These are phyloP conservation scores for Philereme vetulata DNA, from an alignment of 2,888 invertebrate genomes.

Conservation along the genomic window DNA sequence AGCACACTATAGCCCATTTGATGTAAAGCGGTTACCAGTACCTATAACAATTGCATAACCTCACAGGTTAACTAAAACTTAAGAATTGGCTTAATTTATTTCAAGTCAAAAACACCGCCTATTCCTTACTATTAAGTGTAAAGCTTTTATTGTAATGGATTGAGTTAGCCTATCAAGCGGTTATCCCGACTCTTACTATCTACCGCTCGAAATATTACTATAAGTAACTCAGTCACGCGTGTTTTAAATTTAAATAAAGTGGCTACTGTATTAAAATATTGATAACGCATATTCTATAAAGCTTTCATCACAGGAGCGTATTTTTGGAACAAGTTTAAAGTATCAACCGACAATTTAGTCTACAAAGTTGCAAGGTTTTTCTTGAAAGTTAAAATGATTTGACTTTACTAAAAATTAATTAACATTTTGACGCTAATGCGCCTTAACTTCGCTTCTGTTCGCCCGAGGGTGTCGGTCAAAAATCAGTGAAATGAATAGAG, in stretches of 20 bases:
- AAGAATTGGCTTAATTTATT: neutral
- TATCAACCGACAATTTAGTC: neutral
- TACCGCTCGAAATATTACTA: slow-evolving; percentile 61
- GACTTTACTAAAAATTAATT: neutral
- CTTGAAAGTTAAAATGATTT: neutral
- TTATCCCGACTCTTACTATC: slow-evolving; percentile 54
- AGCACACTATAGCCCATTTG: too few species aligned
- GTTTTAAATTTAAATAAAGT: slow-evolving; percentile 78
- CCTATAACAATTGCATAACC: too few species aligned
- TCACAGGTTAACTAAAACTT: neutral
- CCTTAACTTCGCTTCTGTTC: too few species aligned
- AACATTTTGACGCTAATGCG: neutral
- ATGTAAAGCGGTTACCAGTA: too few species aligned
- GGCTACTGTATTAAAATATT: slow-evolving; percentile 82
- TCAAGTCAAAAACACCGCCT: slow-evolving; percentile 12
- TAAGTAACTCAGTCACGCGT: slow-evolving; percentile 78
- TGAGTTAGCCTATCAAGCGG: slow-evolving; percentile 28
- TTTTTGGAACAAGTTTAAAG: neutral
- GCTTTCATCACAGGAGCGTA: slow-evolving; percentile 10
- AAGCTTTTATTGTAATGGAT: slow-evolving; percentile 40
- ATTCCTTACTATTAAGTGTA: slow-evolving; percentile 25
- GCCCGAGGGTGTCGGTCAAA: too few species aligned
- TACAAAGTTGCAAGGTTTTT: neutral
- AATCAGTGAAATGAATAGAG: too few species aligned
- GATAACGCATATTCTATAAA: slow-evolving; percentile 71